phyloP scores from a whole-genome alignment of 1,140 invertebrate species.

The Drosophila ironensis region DNA sequence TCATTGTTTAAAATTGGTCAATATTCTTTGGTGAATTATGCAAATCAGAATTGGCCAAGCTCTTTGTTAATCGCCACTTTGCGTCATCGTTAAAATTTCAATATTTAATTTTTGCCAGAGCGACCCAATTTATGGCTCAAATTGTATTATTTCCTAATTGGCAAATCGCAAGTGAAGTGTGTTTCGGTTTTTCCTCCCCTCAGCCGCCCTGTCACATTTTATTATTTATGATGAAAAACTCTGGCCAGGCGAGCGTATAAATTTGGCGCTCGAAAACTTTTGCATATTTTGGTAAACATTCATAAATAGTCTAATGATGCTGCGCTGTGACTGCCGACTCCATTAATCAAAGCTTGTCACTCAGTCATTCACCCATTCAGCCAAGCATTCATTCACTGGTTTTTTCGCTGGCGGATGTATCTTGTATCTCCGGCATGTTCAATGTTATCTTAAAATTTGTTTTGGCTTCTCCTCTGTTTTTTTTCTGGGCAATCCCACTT shows the following conservation, averaged over 20 bases:
- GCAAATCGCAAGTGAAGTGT: not conserved
- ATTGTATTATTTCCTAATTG: too few relatives aligned
- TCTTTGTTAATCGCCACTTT: too few relatives aligned
- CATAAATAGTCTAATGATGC: slow-evolving; percentile 67
- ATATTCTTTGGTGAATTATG: slow-evolving; percentile 1
- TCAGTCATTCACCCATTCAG: slow-evolving; percentile 46
- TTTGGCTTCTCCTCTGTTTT: not conserved
- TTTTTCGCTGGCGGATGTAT: slow-evolving; percentile 54
- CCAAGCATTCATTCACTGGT: slow-evolving; percentile 19
- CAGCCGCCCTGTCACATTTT: not conserved
- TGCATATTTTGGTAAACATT: slow-evolving; percentile 37
- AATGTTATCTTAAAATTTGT: slow-evolving; percentile 38
- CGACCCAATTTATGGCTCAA: too few relatives aligned
- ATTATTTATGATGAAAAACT: slow-evolving; percentile 39
- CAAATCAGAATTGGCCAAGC: not conserved
- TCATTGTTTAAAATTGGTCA: slow-evolving; percentile 28
- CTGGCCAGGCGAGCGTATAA: slow-evolving; percentile 10
- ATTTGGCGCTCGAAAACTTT: slow-evolving; percentile 19
- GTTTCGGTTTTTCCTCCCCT: not conserved
- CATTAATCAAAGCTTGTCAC: slow-evolving; percentile 72
- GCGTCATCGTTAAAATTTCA: too few relatives aligned
- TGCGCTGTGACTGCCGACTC: slow-evolving; percentile 26
- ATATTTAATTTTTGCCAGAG: too few relatives aligned
- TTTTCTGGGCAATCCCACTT: slow-evolving; percentile 14
- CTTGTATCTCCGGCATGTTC: slow-evolving; percentile 34